Evolutionary conservation across 2,888 invertebrate species (phyloP).

Genomic region (Spodoptera picta): DNA sequence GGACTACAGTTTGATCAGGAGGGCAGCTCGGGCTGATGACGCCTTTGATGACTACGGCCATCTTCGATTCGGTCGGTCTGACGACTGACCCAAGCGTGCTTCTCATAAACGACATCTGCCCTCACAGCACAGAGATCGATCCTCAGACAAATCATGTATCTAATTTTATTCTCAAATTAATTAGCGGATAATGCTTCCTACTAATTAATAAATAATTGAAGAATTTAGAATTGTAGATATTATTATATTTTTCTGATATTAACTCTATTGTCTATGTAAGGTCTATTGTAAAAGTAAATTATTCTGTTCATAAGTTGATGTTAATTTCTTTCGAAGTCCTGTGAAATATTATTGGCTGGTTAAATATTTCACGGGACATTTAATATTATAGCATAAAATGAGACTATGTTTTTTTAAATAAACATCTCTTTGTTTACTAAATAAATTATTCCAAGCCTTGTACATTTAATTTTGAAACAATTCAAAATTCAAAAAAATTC

Average conservation of each 20-base stretch:
- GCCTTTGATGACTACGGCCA: slow-evolving; percentile 93
- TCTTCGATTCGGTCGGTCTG: slow-evolving; percentile 91
- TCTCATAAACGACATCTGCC: slow-evolving; percentile 52
- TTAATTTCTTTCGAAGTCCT: slow-evolving; percentile 1
- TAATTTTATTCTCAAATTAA: slow-evolving; percentile 41
- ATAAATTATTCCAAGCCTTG: too few species aligned
- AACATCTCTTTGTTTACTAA: too few species aligned
- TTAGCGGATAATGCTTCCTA: slow-evolving; percentile 20
- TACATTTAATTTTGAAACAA: too few species aligned
- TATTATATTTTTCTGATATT: slow-evolving; percentile 7
- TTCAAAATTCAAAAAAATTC: too few species aligned
- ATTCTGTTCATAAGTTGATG: too few species aligned
- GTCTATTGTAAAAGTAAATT: too few species aligned
- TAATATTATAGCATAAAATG: background rate
- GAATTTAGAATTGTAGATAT: slow-evolving; percentile 14
- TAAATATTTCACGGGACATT: slow-evolving; percentile 66
- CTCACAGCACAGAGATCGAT: slow-evolving; percentile 45
- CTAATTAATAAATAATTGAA: slow-evolving; percentile 8
- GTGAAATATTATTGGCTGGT: slow-evolving; percentile 78
- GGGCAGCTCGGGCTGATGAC: slow-evolving; percentile 86
- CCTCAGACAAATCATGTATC: slow-evolving; percentile 52
- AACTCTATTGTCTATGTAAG: too few species aligned
- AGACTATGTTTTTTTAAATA: too few species aligned
- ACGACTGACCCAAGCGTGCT: slow-evolving; percentile 74
- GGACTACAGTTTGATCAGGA: slow-evolving; percentile 89